phyloP scores from a whole-genome alignment of 2,797 vertebrate genomes.

The Buceros bicornis region DNA sequence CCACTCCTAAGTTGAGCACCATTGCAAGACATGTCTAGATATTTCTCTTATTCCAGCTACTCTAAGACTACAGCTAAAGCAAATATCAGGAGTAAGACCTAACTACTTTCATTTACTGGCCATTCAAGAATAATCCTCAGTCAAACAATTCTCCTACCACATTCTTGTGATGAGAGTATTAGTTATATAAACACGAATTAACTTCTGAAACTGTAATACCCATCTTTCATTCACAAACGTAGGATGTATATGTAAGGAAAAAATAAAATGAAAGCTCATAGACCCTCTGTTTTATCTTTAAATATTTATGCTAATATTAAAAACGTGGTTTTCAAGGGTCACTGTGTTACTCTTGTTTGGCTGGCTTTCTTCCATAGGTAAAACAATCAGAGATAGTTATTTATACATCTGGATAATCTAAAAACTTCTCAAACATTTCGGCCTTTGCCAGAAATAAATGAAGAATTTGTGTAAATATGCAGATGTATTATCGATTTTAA shows the following conservation, averaged over 20 bases:
- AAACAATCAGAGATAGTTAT: not conserved
- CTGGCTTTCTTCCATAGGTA: not conserved
- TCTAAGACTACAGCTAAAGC: not conserved
- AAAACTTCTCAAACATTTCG: not conserved
- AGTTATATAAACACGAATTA: not conserved
- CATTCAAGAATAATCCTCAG: not conserved
- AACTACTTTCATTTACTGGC: not conserved
- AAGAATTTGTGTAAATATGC: not conserved
- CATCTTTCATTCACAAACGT: not conserved
- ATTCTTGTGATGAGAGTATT: not conserved
- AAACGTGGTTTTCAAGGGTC: not conserved
- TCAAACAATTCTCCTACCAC: not conserved
- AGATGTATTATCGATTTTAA: not conserved
- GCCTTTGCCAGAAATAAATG: not conserved
- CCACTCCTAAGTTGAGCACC: not conserved
- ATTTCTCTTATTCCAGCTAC: not conserved
- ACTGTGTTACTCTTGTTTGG: not conserved
- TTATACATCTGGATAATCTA: not conserved
- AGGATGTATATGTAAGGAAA: not conserved
- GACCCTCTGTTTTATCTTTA: not conserved
- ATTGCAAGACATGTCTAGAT: not conserved
- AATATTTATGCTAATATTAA: not conserved
- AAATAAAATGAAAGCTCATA: not conserved
- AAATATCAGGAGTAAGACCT: not conserved
- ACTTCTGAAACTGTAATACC: not conserved